Base-by-base conservation (phyloP, 1,140 invertebrate species). In the Nixonia krombeini region DNA sequence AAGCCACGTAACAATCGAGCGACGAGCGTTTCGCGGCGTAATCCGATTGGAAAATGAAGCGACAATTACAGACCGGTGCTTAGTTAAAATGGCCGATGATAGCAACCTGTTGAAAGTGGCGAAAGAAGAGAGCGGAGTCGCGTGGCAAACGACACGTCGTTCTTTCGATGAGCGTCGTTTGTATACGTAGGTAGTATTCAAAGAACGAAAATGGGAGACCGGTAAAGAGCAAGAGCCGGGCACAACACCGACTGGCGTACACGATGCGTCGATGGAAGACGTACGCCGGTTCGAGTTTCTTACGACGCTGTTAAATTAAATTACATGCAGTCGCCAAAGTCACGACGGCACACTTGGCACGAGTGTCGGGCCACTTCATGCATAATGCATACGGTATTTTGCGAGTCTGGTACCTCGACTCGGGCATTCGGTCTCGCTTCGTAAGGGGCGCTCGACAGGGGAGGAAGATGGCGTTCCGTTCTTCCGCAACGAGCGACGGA, bases 351-450 rank as follows among this genome's bases (percentile, higher is more conserved):
- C 72, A 81, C 80, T 82, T 82, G 80, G 80, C 79, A 81, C 78
- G 72, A 78, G 76, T 71, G 45, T 56, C 52, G 59, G 62, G 67
- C 66, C 49, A 57, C 65, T 73, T 72, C 56, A 82, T 82, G 80
- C 78, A 82, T 81, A 76, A 82, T 81, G 80, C 80, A 82, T 79
- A 73, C 72, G 75, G 72, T 82, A 82, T 81, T 81, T 81, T 79
- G 79, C 74, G 74, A 77, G 72, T 68, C 55, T 49, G 52, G 65
- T 70, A 68, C 70, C 63, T 49, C 46, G 46, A 50, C 55, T 58
- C 55, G 44, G 56, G 52, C 64, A 56, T 37, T 29, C 51, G 47
- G 56, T 49, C 37, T 16, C 21, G 50, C 40, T 50, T 41, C 42
- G 29, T 3, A 17, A 12, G 42, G 42, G 42, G n/a, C n/a, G n/a